Evolutionary conservation across 2,888 invertebrate species (phyloP).

Genomic region (Anodontia alba): DNA sequence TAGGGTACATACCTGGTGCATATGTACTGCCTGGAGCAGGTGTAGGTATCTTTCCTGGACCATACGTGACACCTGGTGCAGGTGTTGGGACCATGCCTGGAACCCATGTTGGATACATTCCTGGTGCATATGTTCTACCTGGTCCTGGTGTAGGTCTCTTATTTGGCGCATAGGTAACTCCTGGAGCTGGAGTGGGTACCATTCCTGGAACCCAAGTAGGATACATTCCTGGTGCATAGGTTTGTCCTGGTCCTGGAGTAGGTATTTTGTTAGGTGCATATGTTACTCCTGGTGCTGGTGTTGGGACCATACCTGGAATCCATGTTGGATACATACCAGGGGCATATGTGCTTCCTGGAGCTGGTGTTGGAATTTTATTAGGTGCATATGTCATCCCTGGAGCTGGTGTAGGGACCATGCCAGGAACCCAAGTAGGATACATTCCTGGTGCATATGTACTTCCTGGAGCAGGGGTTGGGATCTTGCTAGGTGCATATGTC

Average conservation of each 20-base stretch:
- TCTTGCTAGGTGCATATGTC: slow-evolving; percentile 51
- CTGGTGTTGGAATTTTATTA: slow-evolving; percentile 56
- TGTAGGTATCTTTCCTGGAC: slow-evolving; percentile 41
- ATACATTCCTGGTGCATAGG: slow-evolving; percentile 59
- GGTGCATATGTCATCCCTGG: slow-evolving; percentile 60
- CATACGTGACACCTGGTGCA: slow-evolving; percentile 48
- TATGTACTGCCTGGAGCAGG: slow-evolving; percentile 30
- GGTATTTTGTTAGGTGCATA: slow-evolving; percentile 64
- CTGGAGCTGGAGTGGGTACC: slow-evolving; percentile 62
- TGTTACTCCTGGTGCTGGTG: slow-evolving; percentile 59
- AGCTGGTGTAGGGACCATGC: slow-evolving; percentile 61
- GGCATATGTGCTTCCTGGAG: slow-evolving; percentile 59
- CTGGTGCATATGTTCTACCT: slow-evolving; percentile 41
- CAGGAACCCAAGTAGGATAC: slow-evolving; percentile 57
- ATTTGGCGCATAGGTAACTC: slow-evolving; percentile 43
- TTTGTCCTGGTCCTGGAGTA: slow-evolving; percentile 62
- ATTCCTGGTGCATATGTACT: slow-evolving; percentile 53
- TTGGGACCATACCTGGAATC: slow-evolving; percentile 61
- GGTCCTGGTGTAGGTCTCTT: slow-evolving; percentile 50
- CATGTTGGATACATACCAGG: slow-evolving; percentile 62
- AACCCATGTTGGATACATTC: slow-evolving; percentile 45
- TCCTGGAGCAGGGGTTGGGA: slow-evolving; percentile 64
- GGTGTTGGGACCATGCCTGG: slow-evolving; percentile 55
- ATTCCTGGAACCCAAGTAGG: slow-evolving; percentile 60
- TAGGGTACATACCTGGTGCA: slow-evolving; percentile 53